Base-by-base conservation (phyloP, 2,797 vertebrate species). In the Microctenopoma steveboyesi region DNA sequence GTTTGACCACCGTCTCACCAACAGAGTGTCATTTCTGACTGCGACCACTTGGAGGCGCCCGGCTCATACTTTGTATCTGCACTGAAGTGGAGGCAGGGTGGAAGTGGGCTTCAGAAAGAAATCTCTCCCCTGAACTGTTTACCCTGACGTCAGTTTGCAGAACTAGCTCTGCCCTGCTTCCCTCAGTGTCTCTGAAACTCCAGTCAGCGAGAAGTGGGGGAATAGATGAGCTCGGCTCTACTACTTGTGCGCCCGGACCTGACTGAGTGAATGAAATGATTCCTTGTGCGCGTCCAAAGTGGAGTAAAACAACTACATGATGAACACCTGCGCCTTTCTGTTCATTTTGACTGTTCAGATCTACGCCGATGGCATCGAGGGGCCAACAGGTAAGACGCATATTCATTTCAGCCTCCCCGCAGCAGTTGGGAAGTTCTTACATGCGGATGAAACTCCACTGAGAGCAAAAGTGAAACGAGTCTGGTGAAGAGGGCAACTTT, bases 301-400 rank as follows among this genome's bases (percentile, higher is more conserved):
- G 94, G 94, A 95, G 91, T 95, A 93, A 93, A 88, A 87, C 79
- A 71, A 69, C 83, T 43, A 39, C 74, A 86, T 80, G 69, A 95
- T 95, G 94, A 94, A 95, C 91, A 94, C 93, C 92, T 94, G 92
- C 87, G 93, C 92, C 62, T 91, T 95, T 77, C 87, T 95, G 53
- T 56, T 95, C 78, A 90, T 95, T 78, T 88, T 95, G 88, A 87
- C 91, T 50, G 92, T 88, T 64, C 93, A 93, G 71, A 93, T 95
- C 82, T 94, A 93, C 93, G 93, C 93, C 82, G 94, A 95, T 83
- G 94, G 93, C 79, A 94, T 93, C 16, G 94, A 95, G 75, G 93
- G 92, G 79, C 94, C 94, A 92, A 94, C 94, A 95, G 94, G 94
- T 95, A 95, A 94, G 85, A 66, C 54, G 0, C 57, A 0, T 2